A percentile compares a stretch with the other conserved stretches of the same genome.
phyloP scores from a whole-genome alignment of 2,113 vertebrate genomes.

The Meleagris gallopavo region DNA sequence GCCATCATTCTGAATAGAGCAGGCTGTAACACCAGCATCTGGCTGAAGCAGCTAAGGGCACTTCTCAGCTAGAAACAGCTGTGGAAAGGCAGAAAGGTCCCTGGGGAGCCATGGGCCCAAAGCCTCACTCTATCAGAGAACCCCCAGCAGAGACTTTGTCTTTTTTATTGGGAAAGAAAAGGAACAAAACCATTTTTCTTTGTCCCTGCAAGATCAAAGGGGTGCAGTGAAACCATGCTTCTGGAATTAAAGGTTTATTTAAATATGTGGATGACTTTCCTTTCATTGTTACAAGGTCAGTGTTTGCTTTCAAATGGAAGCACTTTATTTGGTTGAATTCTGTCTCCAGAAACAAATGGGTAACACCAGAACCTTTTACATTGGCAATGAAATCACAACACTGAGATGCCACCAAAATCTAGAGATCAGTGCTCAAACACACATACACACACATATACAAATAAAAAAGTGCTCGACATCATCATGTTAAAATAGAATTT shows the following conservation, averaged over 20 bases:
- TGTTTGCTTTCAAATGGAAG: constrained; percentile 74
- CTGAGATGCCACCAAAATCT: constrained; percentile 47
- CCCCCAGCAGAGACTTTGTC: background rate
- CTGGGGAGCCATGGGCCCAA: accelerated
- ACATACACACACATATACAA: constrained; percentile 62
- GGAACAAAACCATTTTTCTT: background rate
- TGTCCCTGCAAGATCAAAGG: background rate
- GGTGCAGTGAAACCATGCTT: background rate
- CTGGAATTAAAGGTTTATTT: constrained; percentile 73
- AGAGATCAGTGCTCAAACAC: constrained; percentile 67
- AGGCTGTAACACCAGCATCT: background rate
- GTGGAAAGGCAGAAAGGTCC: background rate
- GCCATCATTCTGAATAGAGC: accelerated
- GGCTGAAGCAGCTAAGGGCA: background rate
- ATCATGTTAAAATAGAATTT: constrained; percentile 73
- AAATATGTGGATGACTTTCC: constrained; percentile 58
- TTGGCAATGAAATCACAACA: constrained; percentile 55
- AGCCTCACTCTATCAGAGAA: background rate
- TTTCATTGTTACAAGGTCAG: constrained; percentile 59
- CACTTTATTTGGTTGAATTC: constrained; percentile 78
- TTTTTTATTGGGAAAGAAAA: background rate
- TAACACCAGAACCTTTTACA: constrained; percentile 63
- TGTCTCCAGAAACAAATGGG: constrained; percentile 74
- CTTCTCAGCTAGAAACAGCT: accelerated
- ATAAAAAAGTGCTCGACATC: constrained; percentile 67